Percentiles rank a stretch among this genome's conserved stretches.
Conservation (phyloP, 2,888 invertebrate genomes). For the Cheilosia scutellata region DNA sequence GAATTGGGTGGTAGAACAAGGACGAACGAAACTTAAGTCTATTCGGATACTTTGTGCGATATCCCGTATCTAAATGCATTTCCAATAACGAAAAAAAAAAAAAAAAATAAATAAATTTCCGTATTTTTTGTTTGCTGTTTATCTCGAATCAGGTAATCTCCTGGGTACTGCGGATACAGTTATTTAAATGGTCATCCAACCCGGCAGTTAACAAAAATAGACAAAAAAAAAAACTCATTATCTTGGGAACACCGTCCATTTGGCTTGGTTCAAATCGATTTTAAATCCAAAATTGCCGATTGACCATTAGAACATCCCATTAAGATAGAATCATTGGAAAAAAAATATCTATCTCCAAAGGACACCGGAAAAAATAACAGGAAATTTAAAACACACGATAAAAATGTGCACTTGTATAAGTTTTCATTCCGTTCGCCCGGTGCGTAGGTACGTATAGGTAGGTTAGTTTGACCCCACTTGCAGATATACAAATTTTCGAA, state of each 20-base stretch:
- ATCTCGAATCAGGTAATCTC: slow-evolving; percentile 73
- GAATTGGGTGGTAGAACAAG: slow-evolving; percentile 51
- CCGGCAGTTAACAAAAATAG: slow-evolving; percentile 42
- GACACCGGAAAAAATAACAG: slow-evolving; percentile 32
- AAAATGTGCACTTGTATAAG: slow-evolving; percentile 54
- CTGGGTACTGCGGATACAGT: slow-evolving; percentile 57
- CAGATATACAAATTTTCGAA: slow-evolving; percentile 8
- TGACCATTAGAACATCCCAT: slow-evolving; percentile 75
- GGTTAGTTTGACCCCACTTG: slow-evolving; percentile 36
- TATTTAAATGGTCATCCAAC: slow-evolving; percentile 71
- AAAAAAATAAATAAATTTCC: slow-evolving; percentile 9
- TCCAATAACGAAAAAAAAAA: slow-evolving; percentile 50
- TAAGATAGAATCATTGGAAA: slow-evolving; percentile 63
- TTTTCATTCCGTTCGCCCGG: slow-evolving; percentile 17
- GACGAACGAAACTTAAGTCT: slow-evolving; percentile 34
- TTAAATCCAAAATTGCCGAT: slow-evolving; percentile 75
- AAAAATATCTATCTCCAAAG: slow-evolving; percentile 50
- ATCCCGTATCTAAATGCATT: slow-evolving; percentile 73
- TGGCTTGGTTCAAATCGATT: slow-evolving; percentile 70
- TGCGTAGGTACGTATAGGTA: slow-evolving; percentile 39
- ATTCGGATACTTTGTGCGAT: slow-evolving; percentile 13
- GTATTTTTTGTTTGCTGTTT: slow-evolving; percentile 42
- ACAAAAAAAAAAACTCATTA: slow-evolving; percentile 66
- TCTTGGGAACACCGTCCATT: slow-evolving; percentile 65
- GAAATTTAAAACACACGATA: slow-evolving; percentile 68